Conservation (phyloP, 1,140 invertebrate genomes). For the Oryctes rhinoceros region DNA sequence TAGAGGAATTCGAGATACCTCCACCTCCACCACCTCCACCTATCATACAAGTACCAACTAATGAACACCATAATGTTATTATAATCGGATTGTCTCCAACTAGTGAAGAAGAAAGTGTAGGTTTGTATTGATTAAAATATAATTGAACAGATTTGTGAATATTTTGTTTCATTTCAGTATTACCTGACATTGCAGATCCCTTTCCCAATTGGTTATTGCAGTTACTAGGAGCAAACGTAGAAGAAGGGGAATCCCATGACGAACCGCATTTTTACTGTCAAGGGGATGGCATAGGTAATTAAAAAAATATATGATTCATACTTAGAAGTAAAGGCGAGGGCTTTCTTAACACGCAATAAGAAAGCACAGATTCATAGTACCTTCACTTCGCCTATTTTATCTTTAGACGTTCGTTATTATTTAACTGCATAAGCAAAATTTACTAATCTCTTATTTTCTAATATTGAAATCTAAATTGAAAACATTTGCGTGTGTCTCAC, state of each 20-base stretch:
- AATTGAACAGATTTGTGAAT: background rate
- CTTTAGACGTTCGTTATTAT: too few species aligned
- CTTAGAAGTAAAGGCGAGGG: too few species aligned
- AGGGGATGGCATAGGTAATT: slow-evolving; percentile 59
- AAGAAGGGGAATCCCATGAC: slow-evolving; percentile 47
- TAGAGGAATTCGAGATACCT: slow-evolving; percentile 54
- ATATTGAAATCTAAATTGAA: too few species aligned
- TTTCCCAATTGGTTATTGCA: slow-evolving; percentile 59
- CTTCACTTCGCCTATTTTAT: too few species aligned
- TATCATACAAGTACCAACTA: background rate
- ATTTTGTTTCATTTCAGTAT: slow-evolving; percentile 6
- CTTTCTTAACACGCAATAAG: too few species aligned
- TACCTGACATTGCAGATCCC: slow-evolving; percentile 42
- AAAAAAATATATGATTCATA: background rate
- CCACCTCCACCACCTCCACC: slow-evolving; percentile 26
- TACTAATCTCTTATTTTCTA: too few species aligned
- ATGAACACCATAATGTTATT: slow-evolving; percentile 33
- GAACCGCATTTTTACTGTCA: slow-evolving; percentile 58
- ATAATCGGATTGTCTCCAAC: slow-evolving; percentile 39
- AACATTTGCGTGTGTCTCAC: too few species aligned
- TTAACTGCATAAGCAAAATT: too few species aligned
- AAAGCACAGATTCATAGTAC: too few species aligned
- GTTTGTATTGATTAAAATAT: slow-evolving; percentile 28
- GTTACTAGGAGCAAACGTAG: slow-evolving; percentile 53
- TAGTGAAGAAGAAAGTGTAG: slow-evolving; percentile 37